These are phyloP conservation scores for Dryas iulia DNA, from an alignment of 1,140 invertebrate genomes.

Conservation along the genomic window DNA sequence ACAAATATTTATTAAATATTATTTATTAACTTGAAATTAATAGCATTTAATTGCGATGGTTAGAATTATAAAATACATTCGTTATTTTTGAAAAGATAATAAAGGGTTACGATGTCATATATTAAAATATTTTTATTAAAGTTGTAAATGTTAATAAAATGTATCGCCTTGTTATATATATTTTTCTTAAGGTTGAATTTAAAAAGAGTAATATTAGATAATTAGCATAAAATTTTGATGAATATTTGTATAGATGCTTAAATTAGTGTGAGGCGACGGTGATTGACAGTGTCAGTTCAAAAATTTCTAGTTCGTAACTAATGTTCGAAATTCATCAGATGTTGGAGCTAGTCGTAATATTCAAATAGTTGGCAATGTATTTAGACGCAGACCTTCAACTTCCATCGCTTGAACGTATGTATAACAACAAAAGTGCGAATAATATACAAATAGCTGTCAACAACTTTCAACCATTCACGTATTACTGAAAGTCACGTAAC, in stretches of 20 bases:
- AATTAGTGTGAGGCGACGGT: not conserved
- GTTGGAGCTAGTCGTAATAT: not conserved
- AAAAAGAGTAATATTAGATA: not conserved
- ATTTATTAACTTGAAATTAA: too few species aligned
- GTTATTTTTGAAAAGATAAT: not conserved
- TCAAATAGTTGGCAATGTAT: slow-evolving; percentile 58
- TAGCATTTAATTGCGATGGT: too few species aligned
- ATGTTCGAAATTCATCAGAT: not conserved
- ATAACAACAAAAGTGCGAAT: not conserved
- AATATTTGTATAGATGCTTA: not conserved
- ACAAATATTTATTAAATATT: not conserved
- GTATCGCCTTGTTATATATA: not conserved
- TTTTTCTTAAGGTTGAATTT: not conserved
- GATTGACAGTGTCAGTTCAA: not conserved
- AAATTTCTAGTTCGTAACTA: slow-evolving; percentile 1
- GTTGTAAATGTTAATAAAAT: not conserved
- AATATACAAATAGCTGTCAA: slow-evolving; percentile 2
- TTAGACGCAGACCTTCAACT: slow-evolving; percentile 15
- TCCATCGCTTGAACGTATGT: not conserved
- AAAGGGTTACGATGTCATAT: not conserved
- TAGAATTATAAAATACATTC: not conserved
- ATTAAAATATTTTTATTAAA: not conserved
- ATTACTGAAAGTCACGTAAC: not conserved
- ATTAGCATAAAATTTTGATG: too few species aligned
- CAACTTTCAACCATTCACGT: not conserved